Percentiles rank a stretch among this genome's conserved stretches.
phyloP scores from a whole-genome alignment of 2,888 invertebrate species.

The Drosophila prolongata region DNA sequence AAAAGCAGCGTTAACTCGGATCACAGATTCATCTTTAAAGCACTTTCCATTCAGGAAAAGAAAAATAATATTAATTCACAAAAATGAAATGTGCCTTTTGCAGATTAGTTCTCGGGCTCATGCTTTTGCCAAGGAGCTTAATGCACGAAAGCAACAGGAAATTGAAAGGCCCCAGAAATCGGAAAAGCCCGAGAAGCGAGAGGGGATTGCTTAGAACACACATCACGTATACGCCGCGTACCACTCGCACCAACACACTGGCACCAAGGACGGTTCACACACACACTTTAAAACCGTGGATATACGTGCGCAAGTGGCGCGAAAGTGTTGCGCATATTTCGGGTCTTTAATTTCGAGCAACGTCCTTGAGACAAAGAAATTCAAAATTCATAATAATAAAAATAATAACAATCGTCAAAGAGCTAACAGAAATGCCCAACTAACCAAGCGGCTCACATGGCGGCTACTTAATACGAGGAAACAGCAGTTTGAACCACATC shows the following conservation, averaged over 20 bases:
- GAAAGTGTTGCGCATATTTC: slow-evolving; percentile 70
- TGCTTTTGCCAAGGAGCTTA: slow-evolving; percentile 49
- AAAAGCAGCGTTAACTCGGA: slow-evolving; percentile 7
- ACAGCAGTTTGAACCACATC: background rate
- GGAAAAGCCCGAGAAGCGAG: slow-evolving; percentile 30
- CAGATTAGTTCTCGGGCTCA: slow-evolving; percentile 54
- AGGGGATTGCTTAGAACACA: slow-evolving; percentile 59
- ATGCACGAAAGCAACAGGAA: slow-evolving; percentile 61
- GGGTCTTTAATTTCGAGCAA: slow-evolving; percentile 67
- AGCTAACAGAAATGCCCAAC: background rate
- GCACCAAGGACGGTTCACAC: slow-evolving; percentile 8
- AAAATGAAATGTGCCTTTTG: slow-evolving; percentile 39
- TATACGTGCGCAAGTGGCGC: slow-evolving; percentile 43
- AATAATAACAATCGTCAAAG: slow-evolving; percentile 29
- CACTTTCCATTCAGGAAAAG: slow-evolving; percentile 6
- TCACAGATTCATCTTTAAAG: slow-evolving; percentile 22
- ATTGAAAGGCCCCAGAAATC: slow-evolving; percentile 69
- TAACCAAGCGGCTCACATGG: slow-evolving; percentile 11
- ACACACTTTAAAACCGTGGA: slow-evolving; percentile 9
- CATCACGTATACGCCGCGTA: slow-evolving; percentile 70
- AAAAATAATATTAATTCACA: slow-evolving; percentile 25
- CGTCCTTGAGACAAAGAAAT: slow-evolving; percentile 69
- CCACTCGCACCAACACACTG: slow-evolving; percentile 13
- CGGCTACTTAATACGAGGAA: slow-evolving; percentile 18
- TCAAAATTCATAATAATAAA: slow-evolving; percentile 72